Evolutionary conservation across 1,140 invertebrate species (phyloP).

Genomic region (Sycophaga agraensis): DNA sequence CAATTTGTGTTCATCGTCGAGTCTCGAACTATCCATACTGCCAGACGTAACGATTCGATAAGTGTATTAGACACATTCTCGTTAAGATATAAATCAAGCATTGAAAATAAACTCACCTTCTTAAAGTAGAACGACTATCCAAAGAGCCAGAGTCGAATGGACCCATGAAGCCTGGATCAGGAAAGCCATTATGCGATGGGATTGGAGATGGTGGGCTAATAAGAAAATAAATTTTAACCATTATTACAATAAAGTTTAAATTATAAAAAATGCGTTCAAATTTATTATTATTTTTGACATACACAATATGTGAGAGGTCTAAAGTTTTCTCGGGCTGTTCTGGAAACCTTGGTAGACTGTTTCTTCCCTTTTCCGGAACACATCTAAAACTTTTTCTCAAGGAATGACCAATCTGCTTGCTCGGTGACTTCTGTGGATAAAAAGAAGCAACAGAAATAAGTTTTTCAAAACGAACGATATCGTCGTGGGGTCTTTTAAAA

Average conservation of each 20-base stretch:
- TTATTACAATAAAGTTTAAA: neutral
- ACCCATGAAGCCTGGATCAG: conserved; percentile 66
- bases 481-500: too few species aligned
- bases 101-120: conserved; percentile 1
- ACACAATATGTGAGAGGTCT: conserved; percentile 95
- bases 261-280: neutral
- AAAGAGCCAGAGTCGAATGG: conserved; percentile 79
- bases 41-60: conserved; percentile 5
- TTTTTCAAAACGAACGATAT: too few species aligned
- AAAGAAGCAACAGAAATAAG: too few species aligned
- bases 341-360: conserved; percentile 81
- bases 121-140: conserved; percentile 70
- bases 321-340: conserved; percentile 92
- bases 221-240: neutral
- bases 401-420: conserved; percentile 89
- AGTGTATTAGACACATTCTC: too few species aligned
- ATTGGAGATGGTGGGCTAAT: conserved; percentile 80
- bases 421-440: conserved; percentile 78
- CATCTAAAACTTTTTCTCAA: conserved; percentile 95
- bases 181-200: conserved; percentile 85
- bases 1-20: conserved; percentile 93
- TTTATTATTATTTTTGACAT: too few species aligned
- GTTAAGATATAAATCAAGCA: neutral
- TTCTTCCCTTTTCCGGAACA: conserved; percentile 84
- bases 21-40: conserved; percentile 62